Percentiles rank a stretch among this genome's conserved stretches.
Evolutionary conservation across 2,888 invertebrate genomes (phyloP).

Genomic region (Melanchra persicariae): DNA sequence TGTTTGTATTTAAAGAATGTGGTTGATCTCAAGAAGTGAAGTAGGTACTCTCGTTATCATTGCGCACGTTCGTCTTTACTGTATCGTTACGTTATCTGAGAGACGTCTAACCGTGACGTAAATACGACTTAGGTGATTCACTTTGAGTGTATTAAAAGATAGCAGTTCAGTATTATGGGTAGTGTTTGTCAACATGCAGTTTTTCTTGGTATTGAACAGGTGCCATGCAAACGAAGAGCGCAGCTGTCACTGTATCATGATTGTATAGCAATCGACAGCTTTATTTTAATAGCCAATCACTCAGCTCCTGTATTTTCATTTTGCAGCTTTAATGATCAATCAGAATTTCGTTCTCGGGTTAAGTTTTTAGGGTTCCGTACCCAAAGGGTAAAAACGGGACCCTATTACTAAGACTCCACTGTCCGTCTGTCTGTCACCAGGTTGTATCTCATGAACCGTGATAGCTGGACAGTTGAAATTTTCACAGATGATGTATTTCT

Average conservation of each 20-base stretch:
- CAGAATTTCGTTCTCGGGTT: neutral
- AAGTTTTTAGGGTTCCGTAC: too few species aligned
- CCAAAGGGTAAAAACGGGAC: too few species aligned
- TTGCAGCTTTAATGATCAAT: neutral
- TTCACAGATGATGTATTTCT: too few species aligned
- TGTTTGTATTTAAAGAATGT: constrained; percentile 39
- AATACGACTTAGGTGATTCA: constrained; percentile 29
- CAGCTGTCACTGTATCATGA: constrained; percentile 21
- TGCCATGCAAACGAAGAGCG: neutral
- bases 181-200: neutral
- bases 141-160: constrained; percentile 18
- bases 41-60: constrained; percentile 38
- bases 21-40: constrained; percentile 19
- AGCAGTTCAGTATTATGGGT: neutral
- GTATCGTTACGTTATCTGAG: constrained; percentile 43
- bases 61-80: constrained; percentile 28
- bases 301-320: constrained; percentile 7
- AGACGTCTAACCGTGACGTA: constrained; percentile 24
- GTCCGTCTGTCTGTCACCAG: too few species aligned
- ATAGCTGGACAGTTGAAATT: too few species aligned
- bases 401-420: too few species aligned
- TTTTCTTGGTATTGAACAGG: constrained; percentile 8
- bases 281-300: constrained; percentile 16
- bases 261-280: constrained; percentile 19
- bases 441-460: too few species aligned